Conservation (phyloP, 2,113 vertebrate species). For the Serinus canaria region DNA sequence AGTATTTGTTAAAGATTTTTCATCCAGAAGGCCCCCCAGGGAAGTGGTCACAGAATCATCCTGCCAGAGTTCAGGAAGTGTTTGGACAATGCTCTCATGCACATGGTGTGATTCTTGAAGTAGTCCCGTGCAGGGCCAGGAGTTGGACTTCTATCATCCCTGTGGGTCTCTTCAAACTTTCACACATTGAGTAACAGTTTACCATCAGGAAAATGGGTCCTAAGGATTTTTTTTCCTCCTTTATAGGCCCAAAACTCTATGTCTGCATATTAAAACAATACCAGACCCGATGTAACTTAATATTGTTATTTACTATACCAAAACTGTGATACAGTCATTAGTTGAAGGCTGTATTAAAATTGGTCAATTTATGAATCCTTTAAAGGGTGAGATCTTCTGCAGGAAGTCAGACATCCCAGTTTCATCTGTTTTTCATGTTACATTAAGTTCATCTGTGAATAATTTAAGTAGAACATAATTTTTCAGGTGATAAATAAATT, state of each 20-base stretch:
- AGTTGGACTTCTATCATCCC: neutral
- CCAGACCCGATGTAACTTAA: neutral
- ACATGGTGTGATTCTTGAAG: neutral
- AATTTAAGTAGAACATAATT: neutral
- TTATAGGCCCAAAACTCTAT: neutral
- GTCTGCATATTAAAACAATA: neutral
- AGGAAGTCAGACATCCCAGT: neutral
- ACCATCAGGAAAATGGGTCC: neutral
- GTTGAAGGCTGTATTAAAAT: neutral
- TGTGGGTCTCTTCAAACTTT: neutral
- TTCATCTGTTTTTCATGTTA: neutral
- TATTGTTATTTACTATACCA: neutral
- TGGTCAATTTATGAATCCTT: neutral
- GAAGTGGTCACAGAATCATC: neutral
- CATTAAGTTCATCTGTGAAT: neutral
- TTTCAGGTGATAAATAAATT: conserved; percentile 2
- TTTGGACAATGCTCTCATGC: neutral
- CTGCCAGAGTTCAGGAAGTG: neutral
- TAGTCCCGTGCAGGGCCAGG: neutral
- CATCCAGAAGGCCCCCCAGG: neutral
- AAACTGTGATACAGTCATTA: neutral
- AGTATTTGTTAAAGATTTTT: neutral
- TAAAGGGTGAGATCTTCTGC: neutral
- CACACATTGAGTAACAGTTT: neutral
- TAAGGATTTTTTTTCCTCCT: neutral